Evolutionary conservation across 2,888 invertebrate species (phyloP).

Genomic region (Tinea trinotella): DNA sequence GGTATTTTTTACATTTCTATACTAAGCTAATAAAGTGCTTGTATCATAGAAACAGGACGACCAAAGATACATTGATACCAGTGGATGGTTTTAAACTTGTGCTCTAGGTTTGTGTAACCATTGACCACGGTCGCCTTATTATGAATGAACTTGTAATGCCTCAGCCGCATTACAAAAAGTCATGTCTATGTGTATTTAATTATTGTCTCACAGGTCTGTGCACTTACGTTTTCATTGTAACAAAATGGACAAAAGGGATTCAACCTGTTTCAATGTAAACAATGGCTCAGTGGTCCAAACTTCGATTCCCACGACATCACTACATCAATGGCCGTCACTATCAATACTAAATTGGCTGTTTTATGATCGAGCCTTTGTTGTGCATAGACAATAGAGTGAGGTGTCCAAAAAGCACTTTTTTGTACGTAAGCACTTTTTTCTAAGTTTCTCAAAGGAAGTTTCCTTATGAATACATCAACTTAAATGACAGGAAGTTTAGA

Average conservation of each 20-base stretch:
- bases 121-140: too few species aligned
- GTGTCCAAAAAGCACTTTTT: not conserved
- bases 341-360: constrained; percentile 3
- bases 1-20: too few species aligned
- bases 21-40: too few species aligned
- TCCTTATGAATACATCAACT: not conserved
- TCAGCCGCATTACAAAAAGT: too few species aligned
- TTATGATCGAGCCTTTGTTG: not conserved
- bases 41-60: too few species aligned
- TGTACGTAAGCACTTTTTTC: not conserved
- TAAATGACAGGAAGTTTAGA: not conserved
- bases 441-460: not conserved
- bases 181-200: too few species aligned
- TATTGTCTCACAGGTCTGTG: too few species aligned
- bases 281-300: not conserved
- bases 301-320: not conserved
- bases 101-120: too few species aligned
- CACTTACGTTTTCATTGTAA: too few species aligned
- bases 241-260: not conserved
- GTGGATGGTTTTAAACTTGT: too few species aligned
- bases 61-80: too few species aligned
- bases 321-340: not conserved
- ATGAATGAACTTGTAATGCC: too few species aligned
- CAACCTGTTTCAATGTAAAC: not conserved
- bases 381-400: not conserved